Evolutionary conservation across 2,113 vertebrate genomes (phyloP).

Genomic region (Lepidothrix coronata): DNA sequence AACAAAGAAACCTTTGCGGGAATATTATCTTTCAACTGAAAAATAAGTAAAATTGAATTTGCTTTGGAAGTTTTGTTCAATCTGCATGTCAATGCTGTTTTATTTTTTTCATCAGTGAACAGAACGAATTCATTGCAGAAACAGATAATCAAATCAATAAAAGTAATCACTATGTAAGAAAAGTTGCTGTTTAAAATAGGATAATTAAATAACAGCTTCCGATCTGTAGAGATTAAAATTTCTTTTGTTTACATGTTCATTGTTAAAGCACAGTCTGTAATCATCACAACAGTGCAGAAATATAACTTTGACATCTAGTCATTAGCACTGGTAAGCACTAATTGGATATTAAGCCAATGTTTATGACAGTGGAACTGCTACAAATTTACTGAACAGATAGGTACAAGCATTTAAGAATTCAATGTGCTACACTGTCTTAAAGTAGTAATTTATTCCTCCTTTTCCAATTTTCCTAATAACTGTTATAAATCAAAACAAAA

Average conservation of each 20-base stretch:
- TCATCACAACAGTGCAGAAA: not conserved
- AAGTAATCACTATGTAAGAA: not conserved
- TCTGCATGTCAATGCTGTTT: not conserved
- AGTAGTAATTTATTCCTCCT: not conserved
- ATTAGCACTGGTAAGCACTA: conserved; percentile 1
- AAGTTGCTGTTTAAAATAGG: not conserved
- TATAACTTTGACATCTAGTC: not conserved
- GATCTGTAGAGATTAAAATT: not conserved
- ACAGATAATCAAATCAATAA: not conserved
- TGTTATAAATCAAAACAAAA: not conserved
- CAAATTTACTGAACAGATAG: not conserved
- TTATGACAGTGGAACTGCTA: not conserved
- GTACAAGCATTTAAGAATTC: not conserved
- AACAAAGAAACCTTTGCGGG: not conserved
- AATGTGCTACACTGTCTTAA: not conserved
- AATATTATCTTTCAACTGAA: not conserved
- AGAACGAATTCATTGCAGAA: not conserved
- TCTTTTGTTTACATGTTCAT: not conserved
- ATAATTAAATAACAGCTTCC: not conserved
- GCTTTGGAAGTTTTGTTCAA: not conserved
- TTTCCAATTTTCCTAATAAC: not conserved
- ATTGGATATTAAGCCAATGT: not conserved
- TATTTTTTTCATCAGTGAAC: not conserved
- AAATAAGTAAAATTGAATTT: not conserved
- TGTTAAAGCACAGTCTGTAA: not conserved